Evolutionary conservation across 2,888 invertebrate genomes (phyloP).

Genomic region (Asteroscopus sphinx): DNA sequence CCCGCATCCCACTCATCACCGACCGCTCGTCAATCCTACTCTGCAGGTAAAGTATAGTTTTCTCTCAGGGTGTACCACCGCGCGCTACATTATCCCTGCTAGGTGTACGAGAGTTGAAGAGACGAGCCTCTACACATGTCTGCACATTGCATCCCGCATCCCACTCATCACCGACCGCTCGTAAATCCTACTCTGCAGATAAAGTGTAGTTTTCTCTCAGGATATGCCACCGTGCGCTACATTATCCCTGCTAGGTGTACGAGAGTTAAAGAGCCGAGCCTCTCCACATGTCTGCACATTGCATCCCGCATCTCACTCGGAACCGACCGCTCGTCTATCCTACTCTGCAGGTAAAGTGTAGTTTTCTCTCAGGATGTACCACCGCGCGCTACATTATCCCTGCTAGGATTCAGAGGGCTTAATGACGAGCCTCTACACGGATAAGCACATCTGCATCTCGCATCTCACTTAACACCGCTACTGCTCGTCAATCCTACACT

Average conservation of each 20-base stretch:
- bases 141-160: conserved; percentile 93
- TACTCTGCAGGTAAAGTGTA: conserved; percentile 75
- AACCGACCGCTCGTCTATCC: conserved; percentile 80
- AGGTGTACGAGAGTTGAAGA: conserved; percentile 83
- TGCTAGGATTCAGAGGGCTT: conserved; percentile 82
- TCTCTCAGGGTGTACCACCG: conserved; percentile 71
- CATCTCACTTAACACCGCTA: conserved; percentile 81
- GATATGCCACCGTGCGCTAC: conserved; percentile 79
- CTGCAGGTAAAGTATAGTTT: conserved; percentile 71
- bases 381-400: conserved; percentile 79
- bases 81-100: conserved; percentile 82
- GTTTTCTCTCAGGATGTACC: conserved; percentile 68
- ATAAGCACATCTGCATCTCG: conserved; percentile 94
- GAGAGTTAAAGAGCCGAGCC: conserved; percentile 89
- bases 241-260: conserved; percentile 80
- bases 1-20: conserved; percentile 85
- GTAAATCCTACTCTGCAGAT: conserved; percentile 85
- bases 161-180: conserved; percentile 77
- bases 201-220: conserved; percentile 51
- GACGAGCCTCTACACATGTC: conserved; percentile 92
- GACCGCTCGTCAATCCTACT: conserved; percentile 81
- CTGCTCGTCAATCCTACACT: conserved; percentile 81
- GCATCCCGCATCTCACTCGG: conserved; percentile 91
- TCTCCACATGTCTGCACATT: conserved; percentile 94
- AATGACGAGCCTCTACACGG: conserved; percentile 91